Base-by-base conservation (phyloP, 2,888 invertebrate genomes). In the Drosophila fulvimacula region DNA sequence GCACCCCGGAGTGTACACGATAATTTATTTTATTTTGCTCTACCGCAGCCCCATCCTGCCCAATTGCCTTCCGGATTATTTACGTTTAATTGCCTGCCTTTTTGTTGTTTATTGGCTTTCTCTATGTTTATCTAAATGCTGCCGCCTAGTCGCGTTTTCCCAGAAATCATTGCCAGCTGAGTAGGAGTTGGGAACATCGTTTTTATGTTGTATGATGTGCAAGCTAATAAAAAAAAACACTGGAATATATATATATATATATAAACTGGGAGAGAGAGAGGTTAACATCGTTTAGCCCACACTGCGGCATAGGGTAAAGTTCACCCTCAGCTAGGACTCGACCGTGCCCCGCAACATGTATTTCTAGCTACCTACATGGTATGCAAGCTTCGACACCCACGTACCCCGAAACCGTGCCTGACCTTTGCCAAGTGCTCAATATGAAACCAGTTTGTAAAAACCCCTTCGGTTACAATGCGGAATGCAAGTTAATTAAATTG, bases 51-150 rank as follows among this genome's bases (percentile, higher is more conserved):
- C 11, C 52, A 9, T 34, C 11, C 15, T n/a, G 9, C 0, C n/a
- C 21, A 38, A 52, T 38, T 9, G 27, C 39, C 53, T 36, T 61
- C 58, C 52, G 80, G 77, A 48, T 67, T 76, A 73, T 71, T 76
- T 69, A 27, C 62, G 66, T 81, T 76, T 86, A 88, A 79, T 81
- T 83, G 73, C 61, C 55, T 52, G 67, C 34, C 62, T 64, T 60
- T 56, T 66, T 53, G 41, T 65, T 69, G 61, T 71, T 73, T 79
- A 76, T 82, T 79, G 69, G 49, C 76, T 48, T 19, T 27, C 46
- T 53, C 60, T 53, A 42, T 68, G 62, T 72, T 62, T 70, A 74
- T 82, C 65, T 76, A 70, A 74, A 66, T 57, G 62, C 30, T 30
- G 51, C 56, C 60, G 60, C 30, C 41, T n/a, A 36, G 36, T 46